phyloP scores from a whole-genome alignment of 2,888 invertebrate species.

The Laothoe populi region DNA sequence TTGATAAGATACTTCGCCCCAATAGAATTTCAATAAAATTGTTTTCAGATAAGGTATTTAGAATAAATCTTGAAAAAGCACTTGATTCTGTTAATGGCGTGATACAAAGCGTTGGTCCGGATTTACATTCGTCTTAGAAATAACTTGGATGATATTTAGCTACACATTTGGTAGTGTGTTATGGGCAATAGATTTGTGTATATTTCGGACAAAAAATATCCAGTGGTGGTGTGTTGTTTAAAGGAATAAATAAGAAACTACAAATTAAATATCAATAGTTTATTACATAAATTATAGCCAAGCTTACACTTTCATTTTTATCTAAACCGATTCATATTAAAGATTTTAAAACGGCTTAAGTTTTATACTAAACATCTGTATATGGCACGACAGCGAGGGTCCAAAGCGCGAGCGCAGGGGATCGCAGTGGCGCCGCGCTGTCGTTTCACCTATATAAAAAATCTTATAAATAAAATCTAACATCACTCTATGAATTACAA shows the following conservation, averaged over 20 bases:
- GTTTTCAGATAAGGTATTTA: no score
- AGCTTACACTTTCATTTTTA: conserved; percentile 80
- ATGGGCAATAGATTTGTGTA: no score
- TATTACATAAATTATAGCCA: conserved; percentile 85
- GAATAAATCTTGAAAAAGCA: no score
- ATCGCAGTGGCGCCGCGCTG: conserved; percentile 2
- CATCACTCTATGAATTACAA: conserved; percentile 76
- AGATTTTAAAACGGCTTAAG: conserved; percentile 76
- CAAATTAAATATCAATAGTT: conserved; percentile 78
- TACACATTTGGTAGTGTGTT: no score
- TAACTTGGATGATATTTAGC: no score
- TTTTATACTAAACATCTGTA: conserved; percentile 52
- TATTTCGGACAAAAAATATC: no score
- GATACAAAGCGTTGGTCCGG: no score
- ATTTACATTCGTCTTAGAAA: no score
- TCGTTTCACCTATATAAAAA: conserved; percentile 66
- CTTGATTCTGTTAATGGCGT: no score
- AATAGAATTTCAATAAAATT: no score
- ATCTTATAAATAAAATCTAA: conserved; percentile 80
- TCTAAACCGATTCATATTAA: conserved; percentile 73
- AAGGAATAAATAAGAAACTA: conserved; percentile 44
- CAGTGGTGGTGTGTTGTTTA: no score
- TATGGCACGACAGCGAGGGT: conserved; percentile 54
- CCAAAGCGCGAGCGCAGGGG: conserved; percentile 42
- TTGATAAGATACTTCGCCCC: no score